These are phyloP conservation scores for Mylabris sibirica DNA, from an alignment of 2,888 invertebrate species.

Conservation along the genomic window DNA sequence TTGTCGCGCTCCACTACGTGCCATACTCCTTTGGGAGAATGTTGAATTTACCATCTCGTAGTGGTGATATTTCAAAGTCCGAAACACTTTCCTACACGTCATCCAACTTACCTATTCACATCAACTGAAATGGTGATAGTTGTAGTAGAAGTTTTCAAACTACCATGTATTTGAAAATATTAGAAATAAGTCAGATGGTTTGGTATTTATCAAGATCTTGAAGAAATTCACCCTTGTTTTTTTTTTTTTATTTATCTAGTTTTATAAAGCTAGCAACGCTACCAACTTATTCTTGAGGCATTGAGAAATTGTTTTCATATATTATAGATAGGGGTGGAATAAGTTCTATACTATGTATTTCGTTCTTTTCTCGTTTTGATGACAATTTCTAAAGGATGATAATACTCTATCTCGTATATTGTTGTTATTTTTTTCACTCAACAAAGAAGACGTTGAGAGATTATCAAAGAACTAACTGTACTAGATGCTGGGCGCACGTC, in stretches of 20 bases:
- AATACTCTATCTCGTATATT: conserved; percentile 22
- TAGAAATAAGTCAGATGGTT: conserved; percentile 14
- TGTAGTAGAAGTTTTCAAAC: not conserved
- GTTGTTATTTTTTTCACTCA: not conserved
- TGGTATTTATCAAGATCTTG: conserved; percentile 20
- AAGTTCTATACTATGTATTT: not conserved
- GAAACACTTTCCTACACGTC: conserved; percentile 51
- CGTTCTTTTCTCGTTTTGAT: not conserved
- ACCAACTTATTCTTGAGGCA: not conserved
- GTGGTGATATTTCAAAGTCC: conserved; percentile 58
- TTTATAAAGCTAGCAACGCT: not conserved
- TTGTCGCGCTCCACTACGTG: conserved; percentile 49
- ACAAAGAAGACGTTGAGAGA: not conserved
- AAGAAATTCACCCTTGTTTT: not conserved
- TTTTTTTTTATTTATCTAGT: conserved; percentile 13
- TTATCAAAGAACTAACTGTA: not conserved
- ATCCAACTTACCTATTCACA: conserved; percentile 27
- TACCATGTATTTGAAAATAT: conserved; percentile 17
- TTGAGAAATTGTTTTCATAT: conserved; percentile 5
- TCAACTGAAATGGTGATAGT: not conserved
- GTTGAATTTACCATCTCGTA: conserved; percentile 57
- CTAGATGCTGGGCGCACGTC: conserved; percentile 10
- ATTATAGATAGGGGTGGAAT: not conserved
- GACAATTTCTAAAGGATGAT: conserved; percentile 23
- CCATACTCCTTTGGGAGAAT: conserved; percentile 51